phyloP scores from a whole-genome alignment of 2,888 invertebrate species.

The Drosophila glabriapex region DNA sequence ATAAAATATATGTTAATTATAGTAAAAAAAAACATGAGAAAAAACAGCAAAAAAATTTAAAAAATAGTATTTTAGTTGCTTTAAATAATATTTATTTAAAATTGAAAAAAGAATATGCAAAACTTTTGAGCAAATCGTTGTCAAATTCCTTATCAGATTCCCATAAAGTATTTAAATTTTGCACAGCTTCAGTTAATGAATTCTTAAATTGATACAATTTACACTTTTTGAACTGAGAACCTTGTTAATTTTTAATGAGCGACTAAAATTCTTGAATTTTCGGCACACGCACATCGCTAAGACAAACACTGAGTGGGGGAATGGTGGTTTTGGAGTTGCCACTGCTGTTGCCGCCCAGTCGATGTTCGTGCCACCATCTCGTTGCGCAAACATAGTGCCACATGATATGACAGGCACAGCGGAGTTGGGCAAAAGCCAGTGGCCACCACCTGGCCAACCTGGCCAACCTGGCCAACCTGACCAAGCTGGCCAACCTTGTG shows the following conservation, averaged over 20 bases:
- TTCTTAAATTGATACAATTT: not conserved
- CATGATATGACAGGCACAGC: slow-evolving; percentile 50
- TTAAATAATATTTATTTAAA: not conserved
- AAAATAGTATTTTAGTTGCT: not conserved
- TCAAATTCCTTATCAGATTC: not conserved
- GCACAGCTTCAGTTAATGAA: not conserved
- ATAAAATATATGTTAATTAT: not conserved
- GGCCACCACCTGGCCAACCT: slow-evolving; percentile 42
- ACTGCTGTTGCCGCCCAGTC: slow-evolving; percentile 28
- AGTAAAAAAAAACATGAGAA: not conserved
- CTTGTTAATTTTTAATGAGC: not conserved
- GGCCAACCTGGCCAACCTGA: slow-evolving; percentile 16
- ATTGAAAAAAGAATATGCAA: not conserved
- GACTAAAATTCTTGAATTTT: slow-evolving; percentile 1
- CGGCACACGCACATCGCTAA: slow-evolving; percentile 32
- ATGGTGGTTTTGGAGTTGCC: slow-evolving; percentile 7
- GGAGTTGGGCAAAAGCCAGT: slow-evolving; percentile 29
- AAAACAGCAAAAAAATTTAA: not conserved
- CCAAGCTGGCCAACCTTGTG: slow-evolving; percentile 10
- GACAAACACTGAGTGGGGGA: slow-evolving; percentile 11
- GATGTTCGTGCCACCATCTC: slow-evolving; percentile 61
- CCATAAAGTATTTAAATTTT: not conserved
- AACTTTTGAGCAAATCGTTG: not conserved
- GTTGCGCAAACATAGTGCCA: slow-evolving; percentile 67
- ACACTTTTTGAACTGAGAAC: not conserved